Evolutionary conservation across 2,113 vertebrate genomes (phyloP).

Genomic region (Platycercus adscitus): DNA sequence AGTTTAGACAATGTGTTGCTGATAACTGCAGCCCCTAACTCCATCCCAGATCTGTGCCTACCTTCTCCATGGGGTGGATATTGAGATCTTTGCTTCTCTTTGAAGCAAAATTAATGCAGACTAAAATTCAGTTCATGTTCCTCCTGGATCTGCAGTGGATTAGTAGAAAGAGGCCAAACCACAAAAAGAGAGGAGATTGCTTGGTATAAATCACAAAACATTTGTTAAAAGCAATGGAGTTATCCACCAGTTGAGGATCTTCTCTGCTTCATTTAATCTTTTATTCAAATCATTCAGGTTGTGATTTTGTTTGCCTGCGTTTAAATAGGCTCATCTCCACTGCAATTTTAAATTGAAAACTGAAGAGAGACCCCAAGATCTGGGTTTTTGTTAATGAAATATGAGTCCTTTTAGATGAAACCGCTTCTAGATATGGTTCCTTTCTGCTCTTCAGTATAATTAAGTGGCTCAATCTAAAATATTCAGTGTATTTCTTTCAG

Average conservation of each 20-base stretch:
- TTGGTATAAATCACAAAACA: neutral
- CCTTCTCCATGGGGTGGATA: neutral
- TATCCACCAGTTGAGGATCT: neutral
- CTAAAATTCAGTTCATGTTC: neutral
- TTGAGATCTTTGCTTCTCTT: neutral
- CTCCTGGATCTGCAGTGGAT: neutral
- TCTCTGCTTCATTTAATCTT: neutral
- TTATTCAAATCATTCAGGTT: neutral
- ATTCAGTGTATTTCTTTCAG: neutral
- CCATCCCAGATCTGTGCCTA: neutral
- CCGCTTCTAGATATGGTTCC: neutral
- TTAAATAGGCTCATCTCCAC: neutral
- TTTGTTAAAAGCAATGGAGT: neutral
- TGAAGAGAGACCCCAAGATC: neutral
- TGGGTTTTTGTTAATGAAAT: neutral
- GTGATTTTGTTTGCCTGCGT: neutral
- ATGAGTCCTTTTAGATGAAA: constrained; percentile 13
- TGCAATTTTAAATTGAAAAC: neutral
- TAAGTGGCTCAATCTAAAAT: neutral
- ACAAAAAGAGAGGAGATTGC: neutral
- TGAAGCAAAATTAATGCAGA: neutral
- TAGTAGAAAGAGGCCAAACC: neutral
- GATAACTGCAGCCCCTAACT: neutral
- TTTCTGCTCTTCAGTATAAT: neutral
- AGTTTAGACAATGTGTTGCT: neutral